Conservation (phyloP, 2,797 vertebrate genomes). For the Chromobotia macracanthus region DNA sequence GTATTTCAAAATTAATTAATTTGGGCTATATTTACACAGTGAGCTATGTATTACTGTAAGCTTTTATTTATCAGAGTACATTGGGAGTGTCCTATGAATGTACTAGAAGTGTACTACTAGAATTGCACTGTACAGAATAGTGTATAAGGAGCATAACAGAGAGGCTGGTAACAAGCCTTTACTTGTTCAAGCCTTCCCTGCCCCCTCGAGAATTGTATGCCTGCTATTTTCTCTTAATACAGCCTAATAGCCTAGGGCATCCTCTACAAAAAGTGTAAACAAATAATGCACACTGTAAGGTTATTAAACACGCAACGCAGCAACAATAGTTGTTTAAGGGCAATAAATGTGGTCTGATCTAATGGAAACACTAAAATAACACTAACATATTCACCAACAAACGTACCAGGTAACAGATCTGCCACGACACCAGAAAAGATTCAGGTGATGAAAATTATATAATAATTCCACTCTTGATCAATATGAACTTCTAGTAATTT, state of each 20-base stretch:
- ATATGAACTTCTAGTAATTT: neutral
- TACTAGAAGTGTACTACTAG: neutral
- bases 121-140: neutral
- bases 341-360: neutral
- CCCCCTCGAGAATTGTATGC: constrained; percentile 15
- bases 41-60: neutral
- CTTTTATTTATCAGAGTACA: neutral
- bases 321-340: neutral
- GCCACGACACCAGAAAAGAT: neutral
- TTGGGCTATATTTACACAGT: constrained; percentile 1
- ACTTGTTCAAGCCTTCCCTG: constrained; percentile 20
- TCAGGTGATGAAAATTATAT: neutral
- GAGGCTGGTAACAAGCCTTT: constrained; percentile 12
- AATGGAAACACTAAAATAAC: neutral
- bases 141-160: neutral
- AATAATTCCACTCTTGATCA: neutral
- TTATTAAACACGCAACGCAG: neutral
- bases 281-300: neutral
- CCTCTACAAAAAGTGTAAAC: neutral
- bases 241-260: neutral
- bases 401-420: neutral
- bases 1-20: constrained; percentile 3
- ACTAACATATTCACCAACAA: neutral
- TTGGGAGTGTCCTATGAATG: neutral
- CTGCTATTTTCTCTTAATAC: constrained; percentile 17